Percentiles rank a stretch among this genome's conserved stretches.
phyloP scores from a whole-genome alignment of 2,113 vertebrate species.

The Phaethon lepturus region DNA sequence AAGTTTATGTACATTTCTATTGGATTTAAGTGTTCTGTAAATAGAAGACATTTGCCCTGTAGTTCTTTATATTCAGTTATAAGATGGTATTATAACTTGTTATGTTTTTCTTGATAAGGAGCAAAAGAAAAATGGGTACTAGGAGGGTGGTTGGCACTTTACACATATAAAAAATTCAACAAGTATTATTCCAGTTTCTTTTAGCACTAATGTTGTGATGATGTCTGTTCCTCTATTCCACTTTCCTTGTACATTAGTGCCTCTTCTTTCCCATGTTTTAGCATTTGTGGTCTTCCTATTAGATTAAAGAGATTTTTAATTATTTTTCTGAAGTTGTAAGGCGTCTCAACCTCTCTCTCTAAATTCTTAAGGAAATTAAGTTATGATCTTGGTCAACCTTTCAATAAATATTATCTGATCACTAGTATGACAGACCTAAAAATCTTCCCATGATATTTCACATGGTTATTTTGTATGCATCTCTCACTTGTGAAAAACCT shows the following conservation, averaged over 20 bases:
- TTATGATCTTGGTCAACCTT: neutral
- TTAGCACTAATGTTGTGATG: neutral
- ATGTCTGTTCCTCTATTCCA: neutral
- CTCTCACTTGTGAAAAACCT: neutral
- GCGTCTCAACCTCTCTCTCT: neutral
- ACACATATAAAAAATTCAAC: neutral
- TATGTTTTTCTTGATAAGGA: neutral
- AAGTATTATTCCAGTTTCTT: neutral
- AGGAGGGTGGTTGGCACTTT: neutral
- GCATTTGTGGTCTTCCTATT: neutral
- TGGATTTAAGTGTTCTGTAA: neutral
- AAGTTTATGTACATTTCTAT: neutral
- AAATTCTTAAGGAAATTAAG: neutral
- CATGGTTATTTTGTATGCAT: neutral
- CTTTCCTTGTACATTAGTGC: fast-evolving
- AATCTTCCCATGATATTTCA: neutral
- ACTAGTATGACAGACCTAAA: neutral
- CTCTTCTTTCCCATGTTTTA: neutral
- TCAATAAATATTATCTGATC: neutral
- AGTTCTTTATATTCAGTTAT: neutral
- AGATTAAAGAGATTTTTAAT: neutral
- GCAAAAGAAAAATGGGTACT: neutral
- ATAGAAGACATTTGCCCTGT: neutral
- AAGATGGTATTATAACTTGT: neutral
- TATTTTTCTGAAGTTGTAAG: fast-evolving